Conservation (phyloP, 2,797 vertebrate species). For the Anas capensis region DNA sequence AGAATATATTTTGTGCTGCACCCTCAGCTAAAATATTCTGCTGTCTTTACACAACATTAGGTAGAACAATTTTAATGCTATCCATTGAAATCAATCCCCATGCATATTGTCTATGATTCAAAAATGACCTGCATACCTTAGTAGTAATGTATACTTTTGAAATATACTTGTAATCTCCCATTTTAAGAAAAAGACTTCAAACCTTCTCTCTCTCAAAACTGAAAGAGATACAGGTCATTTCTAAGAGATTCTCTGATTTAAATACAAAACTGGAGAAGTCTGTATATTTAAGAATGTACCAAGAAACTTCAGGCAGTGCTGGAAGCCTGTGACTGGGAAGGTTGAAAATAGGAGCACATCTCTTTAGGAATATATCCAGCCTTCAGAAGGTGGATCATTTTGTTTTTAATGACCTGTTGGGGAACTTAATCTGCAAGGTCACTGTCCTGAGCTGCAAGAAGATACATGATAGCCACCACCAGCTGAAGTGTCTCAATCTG, state of each 20-base stretch:
- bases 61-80: background rate
- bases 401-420: background rate
- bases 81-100: background rate
- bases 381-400: background rate
- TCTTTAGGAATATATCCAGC: background rate
- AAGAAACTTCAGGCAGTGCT: conserved; percentile 7
- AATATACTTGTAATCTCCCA: background rate
- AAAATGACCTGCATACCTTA: background rate
- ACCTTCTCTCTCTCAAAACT: background rate
- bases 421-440: background rate
- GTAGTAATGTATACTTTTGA: background rate
- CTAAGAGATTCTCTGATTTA: background rate
- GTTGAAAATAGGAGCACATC: background rate
- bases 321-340: background rate
- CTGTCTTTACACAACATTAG: background rate
- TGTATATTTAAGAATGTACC: background rate
- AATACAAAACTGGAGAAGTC: background rate
- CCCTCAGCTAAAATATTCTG: background rate
- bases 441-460: background rate
- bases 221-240: background rate
- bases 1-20: conserved; percentile 7
- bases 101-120: background rate
- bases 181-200: background rate
- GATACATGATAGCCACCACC: conserved; percentile 10
- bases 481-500: background rate